These are phyloP conservation scores for Lagorchestes hirsutus DNA, from an alignment of 2,797 vertebrate genomes.

Conservation along the genomic window DNA sequence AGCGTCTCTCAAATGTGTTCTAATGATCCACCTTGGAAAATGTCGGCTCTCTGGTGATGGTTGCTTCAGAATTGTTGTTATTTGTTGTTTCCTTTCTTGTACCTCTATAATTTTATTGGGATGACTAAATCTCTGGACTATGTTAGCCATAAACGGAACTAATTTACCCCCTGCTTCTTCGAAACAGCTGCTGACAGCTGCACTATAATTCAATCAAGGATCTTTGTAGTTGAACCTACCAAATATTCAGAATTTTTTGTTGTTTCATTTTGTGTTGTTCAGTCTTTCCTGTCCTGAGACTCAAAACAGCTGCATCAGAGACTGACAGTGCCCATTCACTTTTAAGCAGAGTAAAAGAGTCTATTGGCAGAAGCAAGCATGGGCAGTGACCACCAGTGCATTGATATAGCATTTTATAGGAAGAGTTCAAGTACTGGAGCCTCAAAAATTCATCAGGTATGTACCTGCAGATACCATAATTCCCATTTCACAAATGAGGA, in stretches of 20 bases:
- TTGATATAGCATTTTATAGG: not conserved
- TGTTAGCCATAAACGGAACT: constrained; percentile 90
- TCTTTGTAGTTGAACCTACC: constrained; percentile 80
- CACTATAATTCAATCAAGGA: constrained; percentile 84
- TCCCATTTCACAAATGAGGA: not conserved
- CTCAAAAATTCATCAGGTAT: not conserved
- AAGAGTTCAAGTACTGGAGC: not conserved
- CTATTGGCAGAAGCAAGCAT: not conserved
- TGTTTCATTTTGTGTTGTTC: constrained; percentile 45
- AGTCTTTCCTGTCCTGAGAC: constrained; percentile 68
- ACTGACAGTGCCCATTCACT: constrained; percentile 12
- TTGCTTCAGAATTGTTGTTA: constrained; percentile 75
- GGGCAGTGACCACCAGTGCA: not conserved
- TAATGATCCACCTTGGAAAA: constrained; percentile 75
- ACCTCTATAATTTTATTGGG: constrained; percentile 88
- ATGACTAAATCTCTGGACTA: constrained; percentile 90
- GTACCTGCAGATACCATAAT: not conserved
- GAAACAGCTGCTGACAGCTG: constrained; percentile 91
- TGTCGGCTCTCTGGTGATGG: constrained; percentile 71
- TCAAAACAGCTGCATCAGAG: constrained; percentile 61
- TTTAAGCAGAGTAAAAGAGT: not conserved
- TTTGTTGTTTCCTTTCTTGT: constrained; percentile 81
- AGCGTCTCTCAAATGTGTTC: constrained; percentile 75
- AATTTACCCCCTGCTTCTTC: constrained; percentile 87
- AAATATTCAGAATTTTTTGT: constrained; percentile 75